Percentiles rank a stretch among this genome's conserved stretches.
phyloP scores from a whole-genome alignment of 2,113 vertebrate genomes.

The Pterophyllum scalare region DNA sequence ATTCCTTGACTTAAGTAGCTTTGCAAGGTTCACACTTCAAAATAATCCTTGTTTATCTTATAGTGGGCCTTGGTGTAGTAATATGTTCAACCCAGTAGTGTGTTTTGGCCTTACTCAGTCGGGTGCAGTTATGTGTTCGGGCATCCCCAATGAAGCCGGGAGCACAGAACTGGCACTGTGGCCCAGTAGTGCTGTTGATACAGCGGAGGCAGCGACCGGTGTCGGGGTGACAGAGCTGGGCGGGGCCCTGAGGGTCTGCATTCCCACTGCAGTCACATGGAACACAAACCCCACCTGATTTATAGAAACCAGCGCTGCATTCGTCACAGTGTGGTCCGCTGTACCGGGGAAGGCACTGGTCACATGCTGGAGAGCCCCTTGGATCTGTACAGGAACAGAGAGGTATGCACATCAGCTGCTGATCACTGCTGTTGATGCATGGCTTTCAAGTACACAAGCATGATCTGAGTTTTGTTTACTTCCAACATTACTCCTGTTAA shows the following conservation, averaged over 20 bases:
- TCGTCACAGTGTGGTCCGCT: slow-evolving; percentile 82
- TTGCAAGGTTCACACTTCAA: not conserved
- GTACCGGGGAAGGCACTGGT: slow-evolving; percentile 84
- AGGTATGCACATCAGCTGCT: not conserved
- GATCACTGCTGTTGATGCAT: not conserved
- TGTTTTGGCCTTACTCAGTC: slow-evolving; percentile 78
- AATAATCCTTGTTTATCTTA: not conserved
- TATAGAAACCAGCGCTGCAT: slow-evolving; percentile 88
- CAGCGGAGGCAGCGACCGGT: slow-evolving; percentile 88
- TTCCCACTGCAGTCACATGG: slow-evolving; percentile 89
- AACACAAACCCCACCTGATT: slow-evolving; percentile 83
- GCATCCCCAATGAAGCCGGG: slow-evolving; percentile 82
- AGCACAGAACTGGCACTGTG: slow-evolving; percentile 85
- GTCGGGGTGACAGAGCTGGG: slow-evolving; percentile 84
- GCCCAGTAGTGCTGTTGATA: slow-evolving; percentile 85
- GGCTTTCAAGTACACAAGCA: not conserved
- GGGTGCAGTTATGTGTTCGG: slow-evolving; percentile 85
- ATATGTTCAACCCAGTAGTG: not conserved
- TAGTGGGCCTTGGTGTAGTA: not conserved
- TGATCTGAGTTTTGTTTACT: not conserved
- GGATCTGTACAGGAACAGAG: slow-evolving; percentile 72
- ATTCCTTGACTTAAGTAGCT: not conserved
- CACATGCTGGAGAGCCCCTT: slow-evolving; percentile 79
- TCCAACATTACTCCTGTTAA: not conserved
- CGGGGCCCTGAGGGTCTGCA: slow-evolving; percentile 77